phyloP scores from a whole-genome alignment of 1,140 invertebrate genomes.

The Magallana angulata region DNA sequence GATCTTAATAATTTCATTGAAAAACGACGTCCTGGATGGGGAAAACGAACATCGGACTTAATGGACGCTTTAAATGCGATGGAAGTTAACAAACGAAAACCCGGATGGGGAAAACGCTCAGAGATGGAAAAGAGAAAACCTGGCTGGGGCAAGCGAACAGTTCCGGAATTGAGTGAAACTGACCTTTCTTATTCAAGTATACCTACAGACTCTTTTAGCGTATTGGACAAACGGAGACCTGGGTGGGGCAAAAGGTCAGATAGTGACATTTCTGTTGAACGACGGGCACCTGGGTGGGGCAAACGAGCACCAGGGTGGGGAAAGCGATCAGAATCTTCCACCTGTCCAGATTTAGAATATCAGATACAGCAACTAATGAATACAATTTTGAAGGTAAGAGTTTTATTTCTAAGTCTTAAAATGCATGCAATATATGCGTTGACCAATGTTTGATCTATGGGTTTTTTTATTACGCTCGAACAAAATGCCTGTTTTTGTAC shows the following conservation, averaged over 20 bases:
- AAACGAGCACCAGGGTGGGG: conserved; percentile 67
- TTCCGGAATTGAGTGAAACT: neutral
- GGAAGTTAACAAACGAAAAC: conserved; percentile 59
- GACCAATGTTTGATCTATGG: too few species aligned
- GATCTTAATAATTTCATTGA: conserved; percentile 52
- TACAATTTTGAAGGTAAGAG: conserved; percentile 16
- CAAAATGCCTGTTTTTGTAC: too few species aligned
- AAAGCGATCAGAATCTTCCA: conserved; percentile 55
- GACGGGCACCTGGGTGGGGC: conserved; percentile 63
- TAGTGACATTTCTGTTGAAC: conserved; percentile 52
- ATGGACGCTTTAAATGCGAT: conserved; percentile 57
- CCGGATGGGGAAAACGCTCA: conserved; percentile 57
- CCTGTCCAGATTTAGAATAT: neutral
- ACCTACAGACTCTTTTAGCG: conserved; percentile 1
- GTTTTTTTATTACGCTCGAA: too few species aligned
- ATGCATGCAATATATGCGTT: too few species aligned
- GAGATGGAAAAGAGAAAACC: conserved; percentile 55
- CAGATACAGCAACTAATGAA: conserved; percentile 7
- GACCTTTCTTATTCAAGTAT: conserved; percentile 5
- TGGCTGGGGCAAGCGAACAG: conserved; percentile 57
- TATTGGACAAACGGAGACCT: conserved; percentile 49
- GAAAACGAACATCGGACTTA: conserved; percentile 52
- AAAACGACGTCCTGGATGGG: conserved; percentile 66
- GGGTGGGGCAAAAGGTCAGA: conserved; percentile 58
- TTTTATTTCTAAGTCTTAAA: too few species aligned